phyloP scores from a whole-genome alignment of 2,113 vertebrate genomes.

The Callospermophilus lateralis region DNA sequence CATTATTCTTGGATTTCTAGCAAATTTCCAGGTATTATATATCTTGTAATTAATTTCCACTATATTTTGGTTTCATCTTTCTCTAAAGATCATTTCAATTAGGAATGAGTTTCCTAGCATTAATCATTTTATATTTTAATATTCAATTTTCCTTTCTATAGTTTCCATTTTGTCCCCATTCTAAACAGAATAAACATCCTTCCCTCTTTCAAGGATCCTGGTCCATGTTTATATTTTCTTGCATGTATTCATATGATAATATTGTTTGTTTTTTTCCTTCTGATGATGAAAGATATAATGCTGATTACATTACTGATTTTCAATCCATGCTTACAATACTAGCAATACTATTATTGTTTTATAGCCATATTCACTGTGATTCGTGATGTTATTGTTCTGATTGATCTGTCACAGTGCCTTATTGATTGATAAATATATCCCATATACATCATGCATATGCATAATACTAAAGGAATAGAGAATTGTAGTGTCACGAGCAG shows the following conservation, averaged over 20 bases:
- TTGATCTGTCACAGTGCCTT: neutral
- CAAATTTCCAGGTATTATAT: too few species aligned
- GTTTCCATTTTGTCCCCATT: neutral
- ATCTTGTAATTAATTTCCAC: too few species aligned
- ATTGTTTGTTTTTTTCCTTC: neutral
- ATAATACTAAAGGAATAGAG: neutral
- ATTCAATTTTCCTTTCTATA: neutral
- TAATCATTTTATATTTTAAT: neutral
- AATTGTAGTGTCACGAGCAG: neutral
- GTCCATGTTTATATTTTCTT: too few species aligned
- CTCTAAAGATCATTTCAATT: neutral
- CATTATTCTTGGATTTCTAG: too few species aligned
- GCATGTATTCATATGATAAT: neutral
- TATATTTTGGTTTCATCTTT: neutral
- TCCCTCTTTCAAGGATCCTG: neutral
- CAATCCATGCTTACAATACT: neutral
- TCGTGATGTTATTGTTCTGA: neutral
- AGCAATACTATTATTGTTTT: neutral
- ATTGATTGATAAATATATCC: neutral
- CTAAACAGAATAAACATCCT: neutral
- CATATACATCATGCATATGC: neutral
- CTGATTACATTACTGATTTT: neutral
- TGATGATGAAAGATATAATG: too few species aligned
- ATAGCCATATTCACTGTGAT: neutral
- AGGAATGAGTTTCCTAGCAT: neutral